Conservation (phyloP, 2,888 invertebrate species). For the Melanostoma mellinum region DNA sequence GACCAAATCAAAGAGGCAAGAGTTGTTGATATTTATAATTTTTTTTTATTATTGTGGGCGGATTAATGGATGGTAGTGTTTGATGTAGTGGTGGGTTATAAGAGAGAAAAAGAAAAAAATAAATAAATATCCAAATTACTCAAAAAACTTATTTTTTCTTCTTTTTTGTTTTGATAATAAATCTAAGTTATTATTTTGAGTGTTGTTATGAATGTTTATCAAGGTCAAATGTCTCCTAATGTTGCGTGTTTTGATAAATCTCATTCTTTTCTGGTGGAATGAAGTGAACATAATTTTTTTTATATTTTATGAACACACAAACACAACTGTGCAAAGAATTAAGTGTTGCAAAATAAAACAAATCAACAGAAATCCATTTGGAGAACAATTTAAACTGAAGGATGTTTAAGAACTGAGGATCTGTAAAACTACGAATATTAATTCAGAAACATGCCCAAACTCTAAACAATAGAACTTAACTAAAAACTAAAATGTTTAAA, state of each 20-base stretch:
- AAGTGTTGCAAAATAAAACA: slow-evolving; percentile 42
- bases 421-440: neutral
- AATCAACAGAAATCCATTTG: slow-evolving; percentile 34
- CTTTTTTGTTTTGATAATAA: slow-evolving; percentile 59
- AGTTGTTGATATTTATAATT: neutral
- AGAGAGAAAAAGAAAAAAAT: slow-evolving; percentile 76
- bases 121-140: slow-evolving; percentile 76
- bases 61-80: slow-evolving; percentile 65
- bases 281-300: slow-evolving; percentile 41
- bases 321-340: slow-evolving; percentile 66
- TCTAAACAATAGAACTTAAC: too few species aligned
- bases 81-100: slow-evolving; percentile 73
- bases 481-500: too few species aligned
- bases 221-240: slow-evolving; percentile 35
- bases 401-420: neutral
- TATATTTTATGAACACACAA: slow-evolving; percentile 43
- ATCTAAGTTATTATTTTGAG: slow-evolving; percentile 55
- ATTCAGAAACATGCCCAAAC: too few species aligned
- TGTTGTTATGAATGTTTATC: slow-evolving; percentile 53
- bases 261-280: slow-evolving; percentile 43
- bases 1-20: slow-evolving; percentile 46
- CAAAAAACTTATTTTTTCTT: slow-evolving; percentile 70
- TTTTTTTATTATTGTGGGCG: slow-evolving; percentile 39
- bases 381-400: slow-evolving; percentile 12
- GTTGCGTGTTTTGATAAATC: slow-evolving; percentile 32